phyloP scores from a whole-genome alignment of 2,113 vertebrate genomes.

The Hiodon tergisus region DNA sequence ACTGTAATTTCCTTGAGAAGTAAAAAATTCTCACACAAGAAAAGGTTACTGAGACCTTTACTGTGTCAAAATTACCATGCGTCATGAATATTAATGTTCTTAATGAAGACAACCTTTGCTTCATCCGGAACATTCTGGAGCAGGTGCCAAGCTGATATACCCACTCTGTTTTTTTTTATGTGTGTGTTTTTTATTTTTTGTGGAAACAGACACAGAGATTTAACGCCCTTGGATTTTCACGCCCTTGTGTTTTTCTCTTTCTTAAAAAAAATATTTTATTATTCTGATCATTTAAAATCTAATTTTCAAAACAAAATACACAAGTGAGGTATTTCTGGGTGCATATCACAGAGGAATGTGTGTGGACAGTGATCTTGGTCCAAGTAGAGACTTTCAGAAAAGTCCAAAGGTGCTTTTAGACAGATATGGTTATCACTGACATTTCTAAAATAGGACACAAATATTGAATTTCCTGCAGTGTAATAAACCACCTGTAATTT shows the following conservation, averaged over 20 bases:
- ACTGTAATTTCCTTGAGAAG: slow-evolving; percentile 99
- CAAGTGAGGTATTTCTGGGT: not conserved
- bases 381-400: not conserved
- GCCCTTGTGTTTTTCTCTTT: slow-evolving; percentile 2
- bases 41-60: slow-evolving; percentile 99
- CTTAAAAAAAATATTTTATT: not conserved
- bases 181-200: slow-evolving; percentile 43
- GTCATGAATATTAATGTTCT: slow-evolving; percentile 99
- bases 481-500: slow-evolving; percentile 1
- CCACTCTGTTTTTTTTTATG: slow-evolving; percentile 66
- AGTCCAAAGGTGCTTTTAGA: not conserved
- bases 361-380: not conserved
- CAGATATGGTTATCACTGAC: not conserved
- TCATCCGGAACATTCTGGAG: slow-evolving; percentile 95
- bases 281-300: too few species aligned
- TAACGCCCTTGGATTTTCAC: slow-evolving; percentile 46
- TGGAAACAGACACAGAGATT: slow-evolving; percentile 62
- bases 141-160: slow-evolving; percentile 87
- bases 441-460: slow-evolving; percentile 10
- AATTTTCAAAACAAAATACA: too few species aligned
- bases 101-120: slow-evolving; percentile 99
- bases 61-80: slow-evolving; percentile 99
- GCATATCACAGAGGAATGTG: not conserved
- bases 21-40: slow-evolving; percentile 98
- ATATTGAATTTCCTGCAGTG: not conserved